Evolutionary conservation across 2,113 vertebrate species (phyloP).

Genomic region (Oncorhynchus masou): DNA sequence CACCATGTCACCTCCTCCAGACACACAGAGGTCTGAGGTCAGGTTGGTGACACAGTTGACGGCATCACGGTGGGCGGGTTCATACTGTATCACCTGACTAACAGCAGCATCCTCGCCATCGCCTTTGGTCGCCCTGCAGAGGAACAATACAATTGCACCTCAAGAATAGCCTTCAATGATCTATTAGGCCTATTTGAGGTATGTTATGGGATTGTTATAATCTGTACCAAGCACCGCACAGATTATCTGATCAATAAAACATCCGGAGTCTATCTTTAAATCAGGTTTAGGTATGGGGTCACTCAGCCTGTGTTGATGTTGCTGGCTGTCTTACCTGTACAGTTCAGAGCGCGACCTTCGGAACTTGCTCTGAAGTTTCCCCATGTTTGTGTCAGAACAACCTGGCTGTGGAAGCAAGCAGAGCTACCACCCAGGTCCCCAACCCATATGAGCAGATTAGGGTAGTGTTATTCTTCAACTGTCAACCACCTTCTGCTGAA

Average conservation of each 20-base stretch:
- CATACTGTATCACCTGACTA: constrained; percentile 65
- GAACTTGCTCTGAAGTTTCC: constrained; percentile 91
- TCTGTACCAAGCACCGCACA: too few relatives aligned
- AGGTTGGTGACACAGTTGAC: constrained; percentile 83
- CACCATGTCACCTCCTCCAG: constrained; percentile 91
- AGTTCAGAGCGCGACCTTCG: constrained; percentile 70
- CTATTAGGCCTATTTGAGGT: neutral
- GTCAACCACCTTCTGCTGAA: neutral
- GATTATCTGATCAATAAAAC: too few relatives aligned
- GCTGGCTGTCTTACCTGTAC: constrained; percentile 76
- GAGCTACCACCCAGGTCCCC: constrained; percentile 38
- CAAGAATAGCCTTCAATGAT: neutral
- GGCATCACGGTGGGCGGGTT: constrained; percentile 75
- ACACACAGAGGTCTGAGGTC: constrained; percentile 84
- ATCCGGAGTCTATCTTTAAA: neutral
- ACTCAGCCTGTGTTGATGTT: neutral
- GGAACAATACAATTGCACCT: neutral
- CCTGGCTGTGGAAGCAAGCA: neutral
- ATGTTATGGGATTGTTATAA: too few relatives aligned
- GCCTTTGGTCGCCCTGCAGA: constrained; percentile 70
- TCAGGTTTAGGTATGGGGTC: neutral
- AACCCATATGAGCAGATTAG: neutral
- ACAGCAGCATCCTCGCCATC: constrained; percentile 55
- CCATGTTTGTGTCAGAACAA: constrained; percentile 71
- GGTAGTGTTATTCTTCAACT: neutral